Percentiles rank a stretch among this genome's conserved stretches.
Conservation (phyloP, 2,113 vertebrate species). For the Physeter macrocephalus region DNA sequence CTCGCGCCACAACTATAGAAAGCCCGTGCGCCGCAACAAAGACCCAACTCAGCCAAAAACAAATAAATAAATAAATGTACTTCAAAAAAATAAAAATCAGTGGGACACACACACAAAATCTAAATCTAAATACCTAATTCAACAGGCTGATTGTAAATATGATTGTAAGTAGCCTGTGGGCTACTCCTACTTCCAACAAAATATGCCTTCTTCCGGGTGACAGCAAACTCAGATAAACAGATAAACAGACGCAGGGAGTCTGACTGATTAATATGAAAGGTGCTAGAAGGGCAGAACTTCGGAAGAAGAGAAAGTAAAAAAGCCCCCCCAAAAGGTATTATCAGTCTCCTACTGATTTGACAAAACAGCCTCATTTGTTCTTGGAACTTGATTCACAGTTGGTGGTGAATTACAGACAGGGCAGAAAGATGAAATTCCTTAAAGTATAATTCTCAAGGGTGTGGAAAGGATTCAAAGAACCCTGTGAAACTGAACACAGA, state of each 20-base stretch:
- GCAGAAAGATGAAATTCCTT: slow-evolving; percentile 46
- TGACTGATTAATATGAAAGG: neutral
- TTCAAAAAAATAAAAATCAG: neutral
- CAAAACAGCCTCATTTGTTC: slow-evolving; percentile 27
- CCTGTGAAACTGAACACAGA: neutral
- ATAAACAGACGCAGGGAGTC: neutral
- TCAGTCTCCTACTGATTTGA: slow-evolving; percentile 14
- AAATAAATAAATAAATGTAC: no score
- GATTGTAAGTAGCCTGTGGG: neutral
- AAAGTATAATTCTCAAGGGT: neutral
- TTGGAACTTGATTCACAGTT: slow-evolving; percentile 26
- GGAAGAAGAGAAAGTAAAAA: slow-evolving; percentile 52
- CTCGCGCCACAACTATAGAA: no score
- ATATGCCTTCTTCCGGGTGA: neutral
- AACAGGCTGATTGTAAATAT: neutral
- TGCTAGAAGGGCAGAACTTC: neutral
- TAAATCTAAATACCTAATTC: neutral
- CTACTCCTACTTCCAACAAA: neutral
- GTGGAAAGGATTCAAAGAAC: neutral
- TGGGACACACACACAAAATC: neutral
- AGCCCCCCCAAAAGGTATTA: neutral
- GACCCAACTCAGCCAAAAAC: no score
- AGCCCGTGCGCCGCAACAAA: accelerated
- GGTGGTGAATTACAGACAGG: slow-evolving; percentile 50
- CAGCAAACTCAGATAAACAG: neutral